Evolutionary conservation across 2,797 vertebrate species (phyloP).

Genomic region (Anguilla megastoma): DNA sequence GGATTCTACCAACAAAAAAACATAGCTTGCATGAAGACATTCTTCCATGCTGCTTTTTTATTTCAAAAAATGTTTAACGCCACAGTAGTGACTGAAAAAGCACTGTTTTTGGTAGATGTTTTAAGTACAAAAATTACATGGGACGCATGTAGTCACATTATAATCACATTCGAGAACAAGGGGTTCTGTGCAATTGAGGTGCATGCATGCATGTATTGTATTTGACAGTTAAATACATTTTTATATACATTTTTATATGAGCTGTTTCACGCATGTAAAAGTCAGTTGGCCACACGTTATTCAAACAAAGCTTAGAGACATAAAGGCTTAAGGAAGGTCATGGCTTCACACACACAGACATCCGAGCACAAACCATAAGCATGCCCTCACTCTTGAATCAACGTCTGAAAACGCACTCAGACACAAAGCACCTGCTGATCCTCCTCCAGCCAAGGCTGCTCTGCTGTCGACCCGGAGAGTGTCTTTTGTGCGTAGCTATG

Average conservation of each 20-base stretch:
- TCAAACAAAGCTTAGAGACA: background rate
- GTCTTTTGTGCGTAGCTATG: background rate
- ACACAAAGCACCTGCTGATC: background rate
- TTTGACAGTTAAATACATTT: background rate
- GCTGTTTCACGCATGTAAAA: background rate
- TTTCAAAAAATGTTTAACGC: background rate
- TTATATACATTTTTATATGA: background rate
- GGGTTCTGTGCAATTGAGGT: background rate
- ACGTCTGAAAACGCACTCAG: background rate
- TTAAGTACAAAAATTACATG: background rate
- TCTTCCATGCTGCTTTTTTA: background rate
- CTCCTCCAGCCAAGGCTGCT: background rate
- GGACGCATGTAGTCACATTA: background rate
- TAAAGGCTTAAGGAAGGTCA: background rate
- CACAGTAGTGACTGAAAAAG: background rate
- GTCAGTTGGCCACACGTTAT: background rate
- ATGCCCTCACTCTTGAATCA: background rate
- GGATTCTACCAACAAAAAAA: background rate
- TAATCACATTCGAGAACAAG: background rate
- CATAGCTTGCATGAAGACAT: background rate
- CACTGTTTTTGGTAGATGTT: background rate
- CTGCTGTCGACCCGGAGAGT: background rate
- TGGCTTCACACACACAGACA: background rate
- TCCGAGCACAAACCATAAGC: background rate
- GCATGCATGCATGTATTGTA: background rate